These are phyloP conservation scores for Staurois parvus DNA, from an alignment of 2,797 vertebrate species.

Conservation along the genomic window DNA sequence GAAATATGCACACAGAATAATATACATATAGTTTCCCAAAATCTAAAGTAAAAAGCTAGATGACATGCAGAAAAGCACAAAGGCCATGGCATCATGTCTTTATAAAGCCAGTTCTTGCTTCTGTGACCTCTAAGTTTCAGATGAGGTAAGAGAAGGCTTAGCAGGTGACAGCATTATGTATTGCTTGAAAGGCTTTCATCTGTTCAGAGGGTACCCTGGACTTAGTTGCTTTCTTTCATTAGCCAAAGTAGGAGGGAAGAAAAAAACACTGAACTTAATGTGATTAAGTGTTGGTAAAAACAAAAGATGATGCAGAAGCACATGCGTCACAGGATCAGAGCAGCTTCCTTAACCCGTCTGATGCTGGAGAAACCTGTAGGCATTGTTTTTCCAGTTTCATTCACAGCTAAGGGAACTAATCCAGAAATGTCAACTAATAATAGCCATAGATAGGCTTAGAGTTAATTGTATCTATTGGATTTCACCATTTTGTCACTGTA, in stretches of 20 bases:
- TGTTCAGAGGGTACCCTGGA: neutral
- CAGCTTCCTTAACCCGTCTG: slow-evolving; percentile 38
- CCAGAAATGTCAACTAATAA: slow-evolving; percentile 39
- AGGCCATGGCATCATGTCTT: neutral
- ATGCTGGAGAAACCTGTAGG: neutral
- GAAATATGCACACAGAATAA: too few species aligned
- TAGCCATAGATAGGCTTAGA: slow-evolving; percentile 29
- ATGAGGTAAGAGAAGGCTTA: neutral
- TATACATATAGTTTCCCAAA: too few species aligned
- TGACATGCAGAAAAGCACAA: neutral
- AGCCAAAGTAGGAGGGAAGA: slow-evolving; percentile 17
- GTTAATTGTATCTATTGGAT: slow-evolving; percentile 57
- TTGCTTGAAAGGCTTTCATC: slow-evolving; percentile 4
- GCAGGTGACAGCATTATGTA: neutral
- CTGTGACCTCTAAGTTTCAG: neutral
- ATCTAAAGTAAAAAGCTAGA: too few species aligned
- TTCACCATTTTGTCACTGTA: slow-evolving; percentile 14
- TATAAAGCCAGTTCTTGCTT: neutral
- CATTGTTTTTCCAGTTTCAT: slow-evolving; percentile 47
- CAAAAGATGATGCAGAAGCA: slow-evolving; percentile 40
- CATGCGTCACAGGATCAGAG: slow-evolving; percentile 50
- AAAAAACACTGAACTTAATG: slow-evolving; percentile 49
- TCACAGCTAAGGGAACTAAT: slow-evolving; percentile 18
- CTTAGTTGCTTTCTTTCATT: slow-evolving; percentile 15
- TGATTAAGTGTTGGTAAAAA: slow-evolving; percentile 50